These are phyloP conservation scores for Callipepla californica DNA, from an alignment of 2,113 vertebrate genomes.

Conservation along the genomic window DNA sequence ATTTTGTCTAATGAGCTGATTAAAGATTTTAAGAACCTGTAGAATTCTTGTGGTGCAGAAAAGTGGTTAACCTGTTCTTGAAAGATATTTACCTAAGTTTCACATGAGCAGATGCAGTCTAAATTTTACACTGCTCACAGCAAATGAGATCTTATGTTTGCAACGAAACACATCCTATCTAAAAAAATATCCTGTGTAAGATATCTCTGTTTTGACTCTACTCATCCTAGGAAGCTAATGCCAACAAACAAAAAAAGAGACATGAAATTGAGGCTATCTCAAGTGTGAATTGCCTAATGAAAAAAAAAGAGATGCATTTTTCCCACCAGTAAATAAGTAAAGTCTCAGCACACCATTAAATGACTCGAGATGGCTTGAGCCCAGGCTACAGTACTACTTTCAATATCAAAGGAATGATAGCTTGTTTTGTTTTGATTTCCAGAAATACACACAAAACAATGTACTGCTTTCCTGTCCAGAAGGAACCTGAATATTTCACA, in stretches of 20 bases:
- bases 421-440: background rate
- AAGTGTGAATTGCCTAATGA: background rate
- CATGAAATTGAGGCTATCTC: background rate
- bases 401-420: background rate
- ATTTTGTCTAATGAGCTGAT: background rate
- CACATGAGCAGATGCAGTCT: background rate
- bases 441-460: background rate
- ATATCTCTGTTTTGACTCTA: background rate
- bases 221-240: background rate
- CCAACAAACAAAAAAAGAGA: background rate
- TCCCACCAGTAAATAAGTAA: background rate
- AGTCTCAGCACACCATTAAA: background rate
- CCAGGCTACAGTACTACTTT: background rate
- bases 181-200: background rate
- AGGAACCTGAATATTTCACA: conserved; percentile 1
- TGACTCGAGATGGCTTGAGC: background rate
- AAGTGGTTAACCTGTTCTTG: background rate
- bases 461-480: background rate
- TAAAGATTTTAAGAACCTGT: background rate
- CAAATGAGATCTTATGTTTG: background rate
- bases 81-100: background rate
- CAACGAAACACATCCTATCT: background rate
- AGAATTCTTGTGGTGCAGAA: background rate
- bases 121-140: background rate
- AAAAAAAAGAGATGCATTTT: background rate